A percentile compares a stretch with the other conserved stretches of the same genome.
phyloP scores from a whole-genome alignment of 2,888 invertebrate genomes.

The Glomeris marginata region DNA sequence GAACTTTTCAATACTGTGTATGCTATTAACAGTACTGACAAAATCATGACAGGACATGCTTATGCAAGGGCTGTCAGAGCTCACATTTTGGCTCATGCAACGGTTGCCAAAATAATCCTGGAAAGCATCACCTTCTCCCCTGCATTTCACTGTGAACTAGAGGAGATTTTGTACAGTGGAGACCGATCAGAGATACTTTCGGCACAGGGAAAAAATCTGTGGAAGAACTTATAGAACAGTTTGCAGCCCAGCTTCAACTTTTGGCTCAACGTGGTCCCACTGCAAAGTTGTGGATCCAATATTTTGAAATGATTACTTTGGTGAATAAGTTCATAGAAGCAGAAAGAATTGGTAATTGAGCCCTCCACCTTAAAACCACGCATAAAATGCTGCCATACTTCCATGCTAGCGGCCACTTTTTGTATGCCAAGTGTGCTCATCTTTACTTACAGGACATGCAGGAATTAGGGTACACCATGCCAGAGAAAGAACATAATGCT shows the following conservation, averaged over 20 bases:
- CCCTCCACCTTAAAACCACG: slow-evolving; percentile 7
- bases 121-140: no score
- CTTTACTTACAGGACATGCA: slow-evolving; percentile 2
- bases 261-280: no score
- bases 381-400: slow-evolving; percentile 16
- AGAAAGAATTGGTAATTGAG: neutral
- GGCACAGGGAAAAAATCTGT: neutral
- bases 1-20: no score
- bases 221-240: no score
- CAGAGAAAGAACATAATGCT: neutral
- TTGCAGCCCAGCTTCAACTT: no score
- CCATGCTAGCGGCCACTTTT: neutral
- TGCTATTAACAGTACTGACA: no score
- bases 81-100: neutral
- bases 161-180: neutral
- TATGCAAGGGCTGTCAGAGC: slow-evolving; percentile 8
- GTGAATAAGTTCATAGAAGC: neutral
- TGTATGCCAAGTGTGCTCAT: slow-evolving; percentile 11
- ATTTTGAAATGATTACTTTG: no score
- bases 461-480: no score
- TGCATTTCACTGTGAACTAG: neutral
- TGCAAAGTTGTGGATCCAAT: no score
- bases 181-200: neutral
- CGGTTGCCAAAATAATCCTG: no score
- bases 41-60: no score